Base-by-base conservation (phyloP, 2,113 vertebrate genomes). In the Saccopteryx bilineata region DNA sequence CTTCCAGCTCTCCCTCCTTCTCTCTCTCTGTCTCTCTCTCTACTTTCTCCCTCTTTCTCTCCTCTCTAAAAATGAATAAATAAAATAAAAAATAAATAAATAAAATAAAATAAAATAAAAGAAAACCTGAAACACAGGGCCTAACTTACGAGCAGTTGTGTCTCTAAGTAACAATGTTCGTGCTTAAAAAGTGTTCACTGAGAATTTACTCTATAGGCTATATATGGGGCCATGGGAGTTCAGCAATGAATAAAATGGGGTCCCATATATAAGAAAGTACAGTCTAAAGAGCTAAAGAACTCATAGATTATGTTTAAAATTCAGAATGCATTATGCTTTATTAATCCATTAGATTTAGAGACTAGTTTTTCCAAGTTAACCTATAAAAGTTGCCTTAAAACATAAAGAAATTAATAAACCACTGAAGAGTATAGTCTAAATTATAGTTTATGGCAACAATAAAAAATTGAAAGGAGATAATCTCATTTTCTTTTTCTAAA, bases 321-420 rank as follows among this genome's bases (percentile, higher is more conserved):
- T 92, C 63, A 79, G 80, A 88, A 91, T 48, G 31, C 5, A 79
- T 54, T 90, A 91, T 87, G 7, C 12, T 93, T 84, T 88, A 66
- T 83, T 94, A 83, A 75, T 46, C 13, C 28, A 63, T 79, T 81
- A 76, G 19, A 5, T 61, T 65, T 79, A 21, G 24, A 2, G 23
- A 69, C 26, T 58, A 87, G 52, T 69, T 90, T 94, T 92, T 83
- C 19, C 50, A 85, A 48, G 9, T 46, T 88, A 81, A 87, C 28
- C 31, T 81, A 24, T 71, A 71, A 96, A 61, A 78, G 48, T 65
- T 94, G 56, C 14, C 46, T 96, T 84, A 76, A 90, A 68, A 14
- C 31, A 19, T 15, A 60, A 87, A 71, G 23, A 91, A 50, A 18
- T 93, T 56, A 79, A 68, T 68, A 91, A 83, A 61, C 8, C 23